Base-by-base conservation (phyloP, 2,888 invertebrate genomes). In the Catotricha subobsoleta region DNA sequence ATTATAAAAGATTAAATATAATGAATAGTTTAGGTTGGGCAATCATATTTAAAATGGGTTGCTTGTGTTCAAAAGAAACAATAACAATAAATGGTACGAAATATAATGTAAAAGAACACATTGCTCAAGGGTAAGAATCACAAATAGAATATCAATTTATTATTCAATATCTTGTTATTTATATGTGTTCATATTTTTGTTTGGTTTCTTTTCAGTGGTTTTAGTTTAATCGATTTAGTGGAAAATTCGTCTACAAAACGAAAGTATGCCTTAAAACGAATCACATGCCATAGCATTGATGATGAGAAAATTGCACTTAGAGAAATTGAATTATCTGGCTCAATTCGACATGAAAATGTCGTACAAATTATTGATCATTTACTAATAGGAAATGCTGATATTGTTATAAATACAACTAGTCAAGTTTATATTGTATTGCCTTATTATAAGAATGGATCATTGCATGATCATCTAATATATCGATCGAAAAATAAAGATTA, bases 171-270 rank as follows among this genome's bases (percentile, higher is more conserved):
- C 29, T n/a, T 29, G 5, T 8, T 12, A 10, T 29, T 6, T n/a
- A 9, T n/a, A n/a, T 5, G 12, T n/a, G 25, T 25, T 29, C n/a
- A 5, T n/a, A n/a, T n/a, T n/a, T n/a, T n/a, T n/a, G n/a, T n/a
- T n/a, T n/a, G n/a, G n/a, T n/a, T n/a, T 44, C 44, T 48, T 64
- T 66, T 39, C 57, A 86, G 86, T 8, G 86, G 84, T 9, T 87
- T 86, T 56, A 84, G 84, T 53, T 71, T 75, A 37, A 80, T 87
- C 39, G 77, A 79, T 52, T 64, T 87, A 48, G 75, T 79, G 1
- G 80, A 83, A 58, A 78, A 81, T 54, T 54, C 64, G 2, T 49
- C 67, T 25, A 76, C 72, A 4, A 73, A 70, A 49, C 74, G 72
- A 47, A 64, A 69, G 47, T 83, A 72, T 62, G 87, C 84, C 6